Conservation (phyloP, 2,888 invertebrate genomes). For the Plagodis dolabraria region DNA sequence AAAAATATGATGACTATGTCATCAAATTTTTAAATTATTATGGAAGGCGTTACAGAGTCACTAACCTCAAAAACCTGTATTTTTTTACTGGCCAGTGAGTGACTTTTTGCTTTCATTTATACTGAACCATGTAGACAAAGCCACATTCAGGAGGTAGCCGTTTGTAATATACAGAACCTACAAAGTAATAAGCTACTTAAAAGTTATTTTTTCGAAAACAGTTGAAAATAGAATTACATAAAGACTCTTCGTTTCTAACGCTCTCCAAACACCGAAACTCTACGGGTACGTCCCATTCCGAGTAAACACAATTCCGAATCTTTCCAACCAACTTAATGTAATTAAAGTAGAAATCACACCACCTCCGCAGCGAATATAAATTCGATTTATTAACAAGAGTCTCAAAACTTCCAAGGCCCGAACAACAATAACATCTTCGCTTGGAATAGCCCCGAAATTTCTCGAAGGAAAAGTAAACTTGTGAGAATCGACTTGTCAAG, state of each 20-base stretch:
- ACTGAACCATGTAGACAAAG: no score
- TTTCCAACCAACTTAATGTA: constrained; percentile 29
- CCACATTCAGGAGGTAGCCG: no score
- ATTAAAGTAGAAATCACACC: constrained; percentile 33
- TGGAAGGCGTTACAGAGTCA: no score
- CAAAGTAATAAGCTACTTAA: no score
- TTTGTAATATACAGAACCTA: no score
- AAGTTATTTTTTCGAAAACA: no score
- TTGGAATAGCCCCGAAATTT: constrained; percentile 31
- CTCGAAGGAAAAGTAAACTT: constrained; percentile 38
- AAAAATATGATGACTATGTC: no score
- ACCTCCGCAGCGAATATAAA: constrained; percentile 30
- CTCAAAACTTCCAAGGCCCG: constrained; percentile 35
- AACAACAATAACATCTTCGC: constrained; percentile 38
- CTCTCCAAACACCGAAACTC: constrained; percentile 12
- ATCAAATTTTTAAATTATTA: no score
- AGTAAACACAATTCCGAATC: constrained; percentile 27
- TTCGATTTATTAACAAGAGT: constrained; percentile 38
- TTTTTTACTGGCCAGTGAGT: no score
- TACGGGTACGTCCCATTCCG: constrained; percentile 8
- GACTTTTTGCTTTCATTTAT: no score
- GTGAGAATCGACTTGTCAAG: constrained; percentile 42
- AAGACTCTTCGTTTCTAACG: background rate
- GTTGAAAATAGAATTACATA: no score
- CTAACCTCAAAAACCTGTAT: no score